These are phyloP conservation scores for Pollimyrus isidori DNA, from an alignment of 2,113 vertebrate species.

Conservation along the genomic window DNA sequence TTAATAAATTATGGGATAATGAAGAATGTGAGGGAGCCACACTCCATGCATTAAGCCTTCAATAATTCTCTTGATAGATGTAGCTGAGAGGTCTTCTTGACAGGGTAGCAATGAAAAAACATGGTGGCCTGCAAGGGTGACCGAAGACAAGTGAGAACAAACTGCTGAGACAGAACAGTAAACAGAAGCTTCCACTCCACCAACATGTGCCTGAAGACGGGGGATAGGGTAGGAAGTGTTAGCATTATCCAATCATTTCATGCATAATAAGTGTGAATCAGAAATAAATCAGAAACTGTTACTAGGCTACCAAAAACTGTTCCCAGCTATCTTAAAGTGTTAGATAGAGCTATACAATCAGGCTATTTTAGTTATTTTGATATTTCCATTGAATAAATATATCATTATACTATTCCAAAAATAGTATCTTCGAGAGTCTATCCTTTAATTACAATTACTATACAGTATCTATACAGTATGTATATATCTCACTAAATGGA, in stretches of 20 bases:
- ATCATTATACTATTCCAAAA: neutral
- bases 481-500: too few species aligned
- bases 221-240: slow-evolving; percentile 33
- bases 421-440: neutral
- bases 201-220: slow-evolving; percentile 52
- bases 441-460: neutral
- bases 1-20: slow-evolving; percentile 82
- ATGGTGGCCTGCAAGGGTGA: slow-evolving; percentile 69
- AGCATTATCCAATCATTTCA: slow-evolving; percentile 18
- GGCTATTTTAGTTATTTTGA: neutral
- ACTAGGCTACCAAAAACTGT: neutral
- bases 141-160: slow-evolving; percentile 61
- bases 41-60: slow-evolving; percentile 62
- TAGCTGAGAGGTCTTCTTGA: slow-evolving; percentile 66
- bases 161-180: slow-evolving; percentile 58
- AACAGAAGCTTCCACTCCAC: slow-evolving; percentile 50
- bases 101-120: slow-evolving; percentile 77
- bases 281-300: neutral
- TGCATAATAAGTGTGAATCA: slow-evolving; percentile 5
- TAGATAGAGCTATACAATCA: neutral
- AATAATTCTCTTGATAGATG: slow-evolving; percentile 79
- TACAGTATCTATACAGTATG: too few species aligned
- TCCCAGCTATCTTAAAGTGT: neutral
- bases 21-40: slow-evolving; percentile 73
- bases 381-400: neutral